Conservation (phyloP, 2,888 invertebrate genomes). For the Ophion ventricosus region DNA sequence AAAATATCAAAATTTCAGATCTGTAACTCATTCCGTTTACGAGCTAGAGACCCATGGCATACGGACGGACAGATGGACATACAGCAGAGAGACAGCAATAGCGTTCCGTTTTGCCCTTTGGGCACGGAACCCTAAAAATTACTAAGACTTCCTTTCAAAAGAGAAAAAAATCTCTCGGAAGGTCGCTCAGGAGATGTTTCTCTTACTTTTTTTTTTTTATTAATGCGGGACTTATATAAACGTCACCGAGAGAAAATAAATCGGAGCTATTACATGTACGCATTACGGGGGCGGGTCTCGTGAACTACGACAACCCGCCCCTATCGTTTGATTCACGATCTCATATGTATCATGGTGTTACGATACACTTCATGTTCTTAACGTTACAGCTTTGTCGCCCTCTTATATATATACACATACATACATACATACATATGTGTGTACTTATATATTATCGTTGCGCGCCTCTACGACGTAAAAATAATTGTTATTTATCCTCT, state of each 20-base stretch:
- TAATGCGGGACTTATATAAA: neutral
- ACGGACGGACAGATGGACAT: too few relatives aligned
- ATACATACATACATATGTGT: neutral
- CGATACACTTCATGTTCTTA: conserved; percentile 4
- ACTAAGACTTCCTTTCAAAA: too few relatives aligned
- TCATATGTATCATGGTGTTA: conserved; percentile 33
- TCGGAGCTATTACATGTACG: conserved; percentile 12
- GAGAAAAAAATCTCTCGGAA: too few relatives aligned
- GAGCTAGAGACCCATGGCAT: too few relatives aligned
- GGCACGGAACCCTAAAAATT: too few relatives aligned
- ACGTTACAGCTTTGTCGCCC: conserved; percentile 1
- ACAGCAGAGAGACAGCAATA: too few relatives aligned
- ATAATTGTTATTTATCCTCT: conserved; percentile 65
- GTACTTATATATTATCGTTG: neutral
- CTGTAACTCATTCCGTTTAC: too few relatives aligned
- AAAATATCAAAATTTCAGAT: too few relatives aligned
- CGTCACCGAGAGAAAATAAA: conserved; percentile 16
- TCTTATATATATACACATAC: neutral
- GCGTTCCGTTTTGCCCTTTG: too few relatives aligned
- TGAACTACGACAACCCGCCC: conserved; percentile 23
- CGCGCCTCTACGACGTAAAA: neutral
- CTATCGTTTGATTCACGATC: conserved; percentile 61
- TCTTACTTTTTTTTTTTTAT: neutral
- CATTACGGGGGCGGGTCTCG: conserved; percentile 5
- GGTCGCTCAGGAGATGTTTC: too few relatives aligned